These are phyloP conservation scores for Corythornis madagascariensis DNA, from an alignment of 2,113 vertebrate species.

Conservation along the genomic window DNA sequence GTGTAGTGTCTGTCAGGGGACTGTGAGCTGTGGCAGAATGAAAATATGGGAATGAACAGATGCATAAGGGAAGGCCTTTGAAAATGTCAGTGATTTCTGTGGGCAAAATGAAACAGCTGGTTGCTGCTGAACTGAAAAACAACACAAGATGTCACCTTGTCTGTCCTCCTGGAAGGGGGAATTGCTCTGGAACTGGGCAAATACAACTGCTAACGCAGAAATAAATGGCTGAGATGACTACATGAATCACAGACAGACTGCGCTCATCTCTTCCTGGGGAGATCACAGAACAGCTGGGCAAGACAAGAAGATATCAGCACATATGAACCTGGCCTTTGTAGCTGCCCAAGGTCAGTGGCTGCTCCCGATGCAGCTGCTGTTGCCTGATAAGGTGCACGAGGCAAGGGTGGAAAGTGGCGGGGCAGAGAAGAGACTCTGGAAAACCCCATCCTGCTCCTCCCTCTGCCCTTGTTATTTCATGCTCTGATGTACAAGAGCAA, in stretches of 20 bases:
- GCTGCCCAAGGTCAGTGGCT: conserved; percentile 4
- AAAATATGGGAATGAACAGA: background rate
- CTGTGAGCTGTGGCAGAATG: background rate
- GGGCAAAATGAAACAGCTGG: background rate
- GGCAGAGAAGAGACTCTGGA: background rate
- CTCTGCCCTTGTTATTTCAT: background rate
- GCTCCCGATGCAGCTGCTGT: conserved; percentile 11
- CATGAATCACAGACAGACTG: background rate
- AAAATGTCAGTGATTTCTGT: background rate
- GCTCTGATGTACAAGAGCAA: background rate
- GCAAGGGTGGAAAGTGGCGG: background rate
- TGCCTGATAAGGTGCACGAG: background rate
- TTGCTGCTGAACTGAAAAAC: background rate
- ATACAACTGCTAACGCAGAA: background rate
- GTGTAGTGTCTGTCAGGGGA: background rate
- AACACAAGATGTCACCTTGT: background rate
- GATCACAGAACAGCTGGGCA: background rate
- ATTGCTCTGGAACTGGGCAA: background rate
- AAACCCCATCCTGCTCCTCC: background rate
- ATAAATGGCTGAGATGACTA: background rate
- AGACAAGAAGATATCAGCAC: background rate
- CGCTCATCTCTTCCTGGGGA: background rate
- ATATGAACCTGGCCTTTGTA: background rate
- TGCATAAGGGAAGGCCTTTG: background rate
- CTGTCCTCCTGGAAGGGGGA: background rate